Conservation (phyloP, 2,888 invertebrate genomes). For the Ochropleura plecta region DNA sequence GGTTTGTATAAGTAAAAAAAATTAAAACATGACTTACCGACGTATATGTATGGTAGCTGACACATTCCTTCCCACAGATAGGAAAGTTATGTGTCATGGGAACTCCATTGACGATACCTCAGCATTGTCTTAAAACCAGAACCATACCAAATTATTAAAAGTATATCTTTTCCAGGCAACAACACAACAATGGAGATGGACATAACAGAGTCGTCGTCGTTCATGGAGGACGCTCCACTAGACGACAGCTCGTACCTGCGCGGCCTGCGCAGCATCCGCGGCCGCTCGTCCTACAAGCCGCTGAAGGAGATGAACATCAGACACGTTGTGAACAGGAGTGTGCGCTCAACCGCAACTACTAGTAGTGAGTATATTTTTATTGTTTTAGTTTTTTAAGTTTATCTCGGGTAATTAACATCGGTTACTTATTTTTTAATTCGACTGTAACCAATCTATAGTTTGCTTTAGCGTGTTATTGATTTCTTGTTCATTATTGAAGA, state of each 20-base stretch:
- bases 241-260: conserved; percentile 80
- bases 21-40: too few species aligned
- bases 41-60: too few species aligned
- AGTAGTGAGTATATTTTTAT: conserved; percentile 36
- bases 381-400: neutral
- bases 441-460: too few species aligned
- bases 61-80: neutral
- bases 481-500: too few species aligned
- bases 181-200: conserved; percentile 90
- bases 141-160: neutral
- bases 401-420: neutral
- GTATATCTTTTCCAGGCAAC: conserved; percentile 76
- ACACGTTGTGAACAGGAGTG: conserved; percentile 61
- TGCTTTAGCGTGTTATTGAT: too few species aligned
- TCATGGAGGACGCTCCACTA: conserved; percentile 65
- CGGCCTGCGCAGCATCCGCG: conserved; percentile 80
- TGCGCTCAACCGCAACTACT: conserved; percentile 42
- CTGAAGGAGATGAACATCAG: conserved; percentile 76
- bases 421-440: too few species aligned
- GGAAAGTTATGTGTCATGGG: neutral
- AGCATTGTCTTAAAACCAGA: neutral
- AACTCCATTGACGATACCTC: neutral
- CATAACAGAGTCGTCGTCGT: conserved; percentile 80
- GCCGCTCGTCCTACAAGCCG: conserved; percentile 83
- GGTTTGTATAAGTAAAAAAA: too few species aligned